A percentile compares a stretch with the other conserved stretches of the same genome.
These are phyloP conservation scores for Misgurnus anguillicaudatus DNA, from an alignment of 2,113 vertebrate species.

Conservation along the genomic window DNA sequence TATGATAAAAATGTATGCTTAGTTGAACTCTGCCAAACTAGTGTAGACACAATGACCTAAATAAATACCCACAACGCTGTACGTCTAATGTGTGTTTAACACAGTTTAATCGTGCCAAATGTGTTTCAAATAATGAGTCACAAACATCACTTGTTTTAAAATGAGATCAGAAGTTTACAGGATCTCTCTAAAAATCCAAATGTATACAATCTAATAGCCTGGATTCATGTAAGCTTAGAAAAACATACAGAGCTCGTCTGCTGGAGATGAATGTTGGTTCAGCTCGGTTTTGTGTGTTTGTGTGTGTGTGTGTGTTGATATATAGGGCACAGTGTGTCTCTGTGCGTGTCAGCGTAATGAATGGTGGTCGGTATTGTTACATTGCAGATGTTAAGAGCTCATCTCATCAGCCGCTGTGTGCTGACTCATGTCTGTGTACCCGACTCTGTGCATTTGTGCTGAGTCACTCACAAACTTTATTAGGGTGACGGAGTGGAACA, in stretches of 20 bases:
- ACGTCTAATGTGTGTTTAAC: not conserved
- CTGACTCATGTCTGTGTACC: conserved; percentile 37
- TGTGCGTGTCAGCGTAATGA: not conserved
- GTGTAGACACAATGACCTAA: conserved; percentile 14
- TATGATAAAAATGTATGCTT: conserved; percentile 24
- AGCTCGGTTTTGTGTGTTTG: conserved; percentile 3
- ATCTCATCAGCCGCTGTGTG: conserved; percentile 32
- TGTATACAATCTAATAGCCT: too few relatives aligned
- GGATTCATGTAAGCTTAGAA: conserved; percentile 1
- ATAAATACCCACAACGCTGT: conserved; percentile 24
- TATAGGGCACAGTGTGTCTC: not conserved
- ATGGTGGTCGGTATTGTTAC: conserved; percentile 11
- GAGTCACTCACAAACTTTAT: conserved; percentile 38
- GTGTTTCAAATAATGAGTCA: too few relatives aligned
- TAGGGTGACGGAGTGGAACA: conserved; percentile 24
- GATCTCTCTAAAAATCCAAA: too few relatives aligned
- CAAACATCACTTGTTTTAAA: not conserved
- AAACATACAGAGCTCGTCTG: conserved; percentile 5
- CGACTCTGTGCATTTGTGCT: conserved; percentile 33
- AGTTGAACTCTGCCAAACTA: not conserved
- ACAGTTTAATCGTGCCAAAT: not conserved
- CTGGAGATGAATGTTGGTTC: not conserved
- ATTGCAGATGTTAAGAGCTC: not conserved
- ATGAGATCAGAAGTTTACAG: conserved; percentile 5
- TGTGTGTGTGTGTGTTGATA: conserved; percentile 5